phyloP scores from a whole-genome alignment of 2,113 vertebrate genomes.

The Prolemur simus region DNA sequence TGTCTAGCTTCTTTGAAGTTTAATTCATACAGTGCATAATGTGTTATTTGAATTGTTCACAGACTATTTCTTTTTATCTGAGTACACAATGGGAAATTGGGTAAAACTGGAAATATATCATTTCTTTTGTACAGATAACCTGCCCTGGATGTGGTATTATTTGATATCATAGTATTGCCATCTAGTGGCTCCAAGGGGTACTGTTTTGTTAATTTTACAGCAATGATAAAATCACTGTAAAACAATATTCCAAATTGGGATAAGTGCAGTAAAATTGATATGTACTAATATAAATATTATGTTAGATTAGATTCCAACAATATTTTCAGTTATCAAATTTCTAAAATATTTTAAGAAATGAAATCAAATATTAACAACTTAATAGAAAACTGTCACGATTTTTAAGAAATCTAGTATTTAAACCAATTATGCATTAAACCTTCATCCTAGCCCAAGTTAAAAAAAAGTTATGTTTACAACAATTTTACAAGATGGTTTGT shows the following conservation, averaged over 20 bases:
- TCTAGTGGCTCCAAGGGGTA: constrained; percentile 67
- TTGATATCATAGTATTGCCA: constrained; percentile 73
- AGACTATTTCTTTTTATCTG: constrained; percentile 58
- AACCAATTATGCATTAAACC: not conserved
- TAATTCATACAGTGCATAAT: not conserved
- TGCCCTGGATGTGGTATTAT: not conserved
- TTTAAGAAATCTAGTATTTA: not conserved
- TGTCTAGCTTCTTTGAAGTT: constrained; percentile 46
- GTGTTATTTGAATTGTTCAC: constrained; percentile 47
- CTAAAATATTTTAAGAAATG: not conserved
- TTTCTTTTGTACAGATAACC: not conserved
- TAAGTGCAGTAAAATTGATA: not conserved
- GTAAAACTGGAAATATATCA: constrained; percentile 16
- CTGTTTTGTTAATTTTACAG: not conserved
- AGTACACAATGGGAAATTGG: constrained; percentile 45
- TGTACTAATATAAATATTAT: not conserved
- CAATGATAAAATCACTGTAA: not conserved
- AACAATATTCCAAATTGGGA: not conserved
- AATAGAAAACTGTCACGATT: not conserved
- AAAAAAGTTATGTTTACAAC: not conserved
- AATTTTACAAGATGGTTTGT: not conserved
- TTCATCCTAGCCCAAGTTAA: not conserved
- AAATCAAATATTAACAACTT: not conserved
- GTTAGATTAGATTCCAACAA: not conserved
- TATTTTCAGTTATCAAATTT: not conserved